Conservation (phyloP, 2,888 invertebrate species). For the Chromoteleia sp. region DNA sequence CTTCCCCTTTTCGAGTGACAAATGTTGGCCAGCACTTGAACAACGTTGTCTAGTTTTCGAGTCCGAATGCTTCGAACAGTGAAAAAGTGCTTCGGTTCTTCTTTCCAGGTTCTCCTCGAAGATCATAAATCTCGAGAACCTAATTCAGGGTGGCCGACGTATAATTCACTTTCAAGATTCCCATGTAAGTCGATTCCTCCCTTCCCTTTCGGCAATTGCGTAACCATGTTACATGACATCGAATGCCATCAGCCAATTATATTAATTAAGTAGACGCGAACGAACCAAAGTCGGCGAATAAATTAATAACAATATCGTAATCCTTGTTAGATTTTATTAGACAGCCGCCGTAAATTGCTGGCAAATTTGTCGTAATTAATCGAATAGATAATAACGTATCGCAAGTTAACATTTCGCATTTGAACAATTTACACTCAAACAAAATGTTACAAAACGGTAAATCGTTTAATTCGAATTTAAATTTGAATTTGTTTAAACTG, state of each 20-base stretch:
- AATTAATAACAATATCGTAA: too few relatives aligned
- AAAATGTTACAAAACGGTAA: too few relatives aligned
- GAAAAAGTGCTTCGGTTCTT: slow-evolving; percentile 49
- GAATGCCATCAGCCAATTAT: slow-evolving; percentile 37
- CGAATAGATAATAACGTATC: too few relatives aligned
- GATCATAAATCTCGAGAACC: slow-evolving; percentile 72
- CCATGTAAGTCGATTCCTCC: slow-evolving; percentile 27
- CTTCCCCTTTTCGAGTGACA: slow-evolving; percentile 22
- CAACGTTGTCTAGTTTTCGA: slow-evolving; percentile 45
- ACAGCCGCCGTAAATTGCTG: too few relatives aligned
- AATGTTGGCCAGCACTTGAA: slow-evolving; percentile 35
- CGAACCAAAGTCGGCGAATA: too few relatives aligned
- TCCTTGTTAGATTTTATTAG: too few relatives aligned
- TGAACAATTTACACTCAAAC: too few relatives aligned
- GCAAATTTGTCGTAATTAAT: too few relatives aligned
- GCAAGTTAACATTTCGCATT: too few relatives aligned
- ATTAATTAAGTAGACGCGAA: slow-evolving; percentile 46
- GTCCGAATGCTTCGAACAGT: slow-evolving; percentile 35
- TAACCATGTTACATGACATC: slow-evolving; percentile 36
- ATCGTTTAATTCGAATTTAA: too few relatives aligned
- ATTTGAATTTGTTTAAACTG: too few relatives aligned
- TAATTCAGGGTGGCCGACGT: slow-evolving; percentile 56
- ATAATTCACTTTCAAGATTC: slow-evolving; percentile 50
- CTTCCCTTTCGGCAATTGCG: slow-evolving; percentile 2
- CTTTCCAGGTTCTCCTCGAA: slow-evolving; percentile 49